Evolutionary conservation across 2,888 invertebrate genomes (phyloP), one percentile per base, ranked within the genome.

Genomic region (Conops quadrifasciatus): DNA sequence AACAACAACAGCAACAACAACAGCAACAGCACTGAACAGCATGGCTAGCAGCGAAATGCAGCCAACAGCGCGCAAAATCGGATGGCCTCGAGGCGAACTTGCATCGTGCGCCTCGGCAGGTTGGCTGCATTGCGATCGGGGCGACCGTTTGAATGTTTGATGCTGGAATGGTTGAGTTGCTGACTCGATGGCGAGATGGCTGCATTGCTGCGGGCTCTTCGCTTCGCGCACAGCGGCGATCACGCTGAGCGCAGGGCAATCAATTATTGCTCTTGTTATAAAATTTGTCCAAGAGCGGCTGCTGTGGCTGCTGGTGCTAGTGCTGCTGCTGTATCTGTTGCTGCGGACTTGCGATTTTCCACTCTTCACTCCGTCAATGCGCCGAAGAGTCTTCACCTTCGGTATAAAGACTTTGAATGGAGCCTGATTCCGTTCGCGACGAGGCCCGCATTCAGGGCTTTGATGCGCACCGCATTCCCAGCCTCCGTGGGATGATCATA

Each of bases 191-290:
- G 28, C 43, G 26, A 9, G 36, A 4, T 36, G 36, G 9, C 36
- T 36, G 9, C 4, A 36, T 36, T 36, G 9, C 36, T 36, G 47
- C 28, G 19, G 28, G 19, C 28, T 49, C 30, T 7, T 47, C 49
- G 24, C 19, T 56, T 45, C 43, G 36, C 66, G 56, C n/a, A 36
- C 36, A 36, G 36, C 36, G 58, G 19, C 51, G 49, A 24, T 56
- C 62, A 36, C 49, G 68, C 60, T 28, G 68, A 21, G 49, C 68
- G 51, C 51, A 68, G 24, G 68, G 68, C 68, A 62, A 68, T 68
- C 68, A 68, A 68, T 68, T 68, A 68, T 62, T 60, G 62, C 62
- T 60, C 60, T 68, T 68, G 68, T 68, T 68, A 68, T 62, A 49
- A 68, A 68, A 68, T 68, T 68, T 68, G 68, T 68, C 68, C 49